phyloP scores from a whole-genome alignment of 2,113 vertebrate species.

The Callipepla californica region DNA sequence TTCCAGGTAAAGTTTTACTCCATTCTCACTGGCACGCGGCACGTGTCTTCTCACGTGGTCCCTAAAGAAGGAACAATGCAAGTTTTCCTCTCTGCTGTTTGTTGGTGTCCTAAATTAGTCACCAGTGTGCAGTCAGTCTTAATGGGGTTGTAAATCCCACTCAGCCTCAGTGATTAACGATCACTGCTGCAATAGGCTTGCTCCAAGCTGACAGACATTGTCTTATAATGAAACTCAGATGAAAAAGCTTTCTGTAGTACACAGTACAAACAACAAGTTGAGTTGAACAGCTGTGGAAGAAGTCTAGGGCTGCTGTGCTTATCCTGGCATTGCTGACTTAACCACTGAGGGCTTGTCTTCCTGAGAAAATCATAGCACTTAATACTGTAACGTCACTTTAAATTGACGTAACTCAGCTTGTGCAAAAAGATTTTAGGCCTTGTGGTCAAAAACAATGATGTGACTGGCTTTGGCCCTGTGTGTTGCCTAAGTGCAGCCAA shows the following conservation, averaged over 20 bases:
- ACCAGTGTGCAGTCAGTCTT: not conserved
- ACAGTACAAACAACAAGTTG: not conserved
- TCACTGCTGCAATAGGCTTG: not conserved
- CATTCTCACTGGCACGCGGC: fast-evolving
- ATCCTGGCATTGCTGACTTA: not conserved
- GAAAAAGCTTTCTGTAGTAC: not conserved
- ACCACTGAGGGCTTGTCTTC: not conserved
- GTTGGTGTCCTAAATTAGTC: not conserved
- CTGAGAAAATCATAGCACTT: not conserved
- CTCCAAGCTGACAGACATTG: not conserved
- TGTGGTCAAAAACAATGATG: not conserved
- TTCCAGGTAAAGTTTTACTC: not conserved
- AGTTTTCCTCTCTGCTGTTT: not conserved
- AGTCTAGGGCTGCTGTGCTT: not conserved
- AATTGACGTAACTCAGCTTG: not conserved
- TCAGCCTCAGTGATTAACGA: not conserved
- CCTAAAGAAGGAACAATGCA: not conserved
- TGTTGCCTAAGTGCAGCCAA: not conserved
- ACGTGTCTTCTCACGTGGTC: not conserved
- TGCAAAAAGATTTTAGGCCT: not conserved
- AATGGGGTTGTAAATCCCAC: not conserved
- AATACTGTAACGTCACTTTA: not conserved
- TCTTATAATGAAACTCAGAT: not conserved
- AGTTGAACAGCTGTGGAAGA: not conserved
- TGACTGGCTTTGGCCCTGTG: not conserved